Evolutionary conservation across 2,113 vertebrate genomes (phyloP).

Genomic region (Manacus vitellinus): DNA sequence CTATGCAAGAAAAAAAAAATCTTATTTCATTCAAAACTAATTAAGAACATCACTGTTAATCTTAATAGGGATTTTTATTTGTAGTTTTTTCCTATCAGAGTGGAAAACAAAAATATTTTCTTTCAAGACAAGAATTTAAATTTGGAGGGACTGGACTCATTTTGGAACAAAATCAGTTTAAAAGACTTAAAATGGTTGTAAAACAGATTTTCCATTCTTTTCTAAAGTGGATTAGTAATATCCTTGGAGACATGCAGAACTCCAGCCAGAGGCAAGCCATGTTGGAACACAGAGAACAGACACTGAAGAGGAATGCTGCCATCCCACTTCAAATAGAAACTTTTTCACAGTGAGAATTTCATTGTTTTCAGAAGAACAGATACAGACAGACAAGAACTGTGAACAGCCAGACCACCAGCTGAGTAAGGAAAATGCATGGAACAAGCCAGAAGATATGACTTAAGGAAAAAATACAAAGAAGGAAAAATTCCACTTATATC

Average conservation of each 20-base stretch:
- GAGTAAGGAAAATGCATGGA: not conserved
- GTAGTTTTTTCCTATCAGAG: not conserved
- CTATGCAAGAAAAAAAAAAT: not conserved
- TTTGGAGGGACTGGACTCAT: not conserved
- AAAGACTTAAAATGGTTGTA: not conserved
- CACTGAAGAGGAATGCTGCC: not conserved
- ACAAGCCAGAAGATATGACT: not conserved
- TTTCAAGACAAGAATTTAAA: not conserved
- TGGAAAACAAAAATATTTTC: not conserved
- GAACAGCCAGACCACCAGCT: not conserved
- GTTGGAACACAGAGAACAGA: not conserved
- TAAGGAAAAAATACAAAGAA: not conserved
- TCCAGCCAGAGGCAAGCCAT: constrained; percentile 16
- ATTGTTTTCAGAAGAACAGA: not conserved
- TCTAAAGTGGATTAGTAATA: constrained; percentile 36
- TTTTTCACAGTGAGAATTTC: not conserved
- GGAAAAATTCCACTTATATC: not conserved
- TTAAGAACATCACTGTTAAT: not conserved
- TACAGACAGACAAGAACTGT: not conserved
- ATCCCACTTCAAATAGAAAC: constrained; percentile 29
- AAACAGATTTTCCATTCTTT: constrained; percentile 17
- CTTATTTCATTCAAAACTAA: not conserved
- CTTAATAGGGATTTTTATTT: not conserved
- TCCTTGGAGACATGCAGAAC: not conserved
- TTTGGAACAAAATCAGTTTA: not conserved